These are phyloP conservation scores for Catharus fuscescens DNA, from an alignment of 2,113 vertebrate species.

Conservation along the genomic window DNA sequence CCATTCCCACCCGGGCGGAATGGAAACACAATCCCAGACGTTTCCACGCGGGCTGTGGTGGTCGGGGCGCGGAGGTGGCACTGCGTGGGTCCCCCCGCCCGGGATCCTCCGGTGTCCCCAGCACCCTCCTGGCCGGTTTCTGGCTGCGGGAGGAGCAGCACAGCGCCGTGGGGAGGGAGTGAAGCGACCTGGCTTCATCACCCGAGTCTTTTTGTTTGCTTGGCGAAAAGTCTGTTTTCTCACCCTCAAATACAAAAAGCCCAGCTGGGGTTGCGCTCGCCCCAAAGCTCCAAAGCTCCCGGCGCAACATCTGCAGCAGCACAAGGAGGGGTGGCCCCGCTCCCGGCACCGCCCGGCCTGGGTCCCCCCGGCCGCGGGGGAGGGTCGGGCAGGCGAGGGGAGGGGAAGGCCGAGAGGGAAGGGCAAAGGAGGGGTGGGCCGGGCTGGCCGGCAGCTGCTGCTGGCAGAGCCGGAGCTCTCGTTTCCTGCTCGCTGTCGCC, in stretches of 20 bases:
- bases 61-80: neutral
- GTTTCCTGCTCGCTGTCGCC: neutral
- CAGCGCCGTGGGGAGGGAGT: neutral
- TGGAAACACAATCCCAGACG: neutral
- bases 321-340: neutral
- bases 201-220: neutral
- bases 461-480: neutral
- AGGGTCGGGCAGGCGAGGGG: neutral
- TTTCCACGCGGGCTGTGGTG: neutral
- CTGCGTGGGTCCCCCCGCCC: neutral
- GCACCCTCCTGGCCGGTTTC: neutral
- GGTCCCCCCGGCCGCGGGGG: neutral
- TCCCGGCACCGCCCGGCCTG: neutral
- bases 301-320: neutral
- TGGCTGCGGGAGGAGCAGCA: neutral
- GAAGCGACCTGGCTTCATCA: neutral
- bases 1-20: neutral
- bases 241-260: neutral
- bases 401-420: neutral
- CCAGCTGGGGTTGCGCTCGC: rapidly evolving
- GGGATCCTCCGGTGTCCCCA: neutral
- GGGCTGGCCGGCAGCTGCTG: neutral
- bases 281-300: neutral
- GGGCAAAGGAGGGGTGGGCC: neutral
- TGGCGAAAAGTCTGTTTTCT: neutral